phyloP scores from a whole-genome alignment of 2,888 invertebrate genomes.

The Automeris io region DNA sequence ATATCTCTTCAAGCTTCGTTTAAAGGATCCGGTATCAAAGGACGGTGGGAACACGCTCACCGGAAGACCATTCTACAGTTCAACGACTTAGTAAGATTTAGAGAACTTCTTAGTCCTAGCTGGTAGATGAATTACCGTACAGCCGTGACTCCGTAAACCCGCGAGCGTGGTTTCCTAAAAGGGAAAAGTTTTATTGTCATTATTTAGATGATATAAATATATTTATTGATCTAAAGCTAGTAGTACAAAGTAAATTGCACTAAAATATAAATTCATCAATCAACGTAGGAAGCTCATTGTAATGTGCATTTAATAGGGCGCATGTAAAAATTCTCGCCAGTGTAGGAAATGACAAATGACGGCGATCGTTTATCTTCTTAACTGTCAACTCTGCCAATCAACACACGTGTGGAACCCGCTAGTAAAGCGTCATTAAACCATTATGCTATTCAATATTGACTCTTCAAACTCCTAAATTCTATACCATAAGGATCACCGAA shows the following conservation, averaged over 20 bases:
- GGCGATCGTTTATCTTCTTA: constrained; percentile 69
- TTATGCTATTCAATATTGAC: constrained; percentile 13
- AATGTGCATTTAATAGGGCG: constrained; percentile 64
- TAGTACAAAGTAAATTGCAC: background rate
- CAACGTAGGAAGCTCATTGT: constrained; percentile 57
- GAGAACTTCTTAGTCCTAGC: too few species aligned
- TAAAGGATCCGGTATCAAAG: too few species aligned
- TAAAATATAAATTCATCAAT: constrained; percentile 45
- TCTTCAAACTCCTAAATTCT: constrained; percentile 10
- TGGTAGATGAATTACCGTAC: too few species aligned
- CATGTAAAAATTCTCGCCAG: constrained; percentile 52
- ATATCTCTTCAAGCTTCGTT: too few species aligned
- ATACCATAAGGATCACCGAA: constrained; percentile 10
- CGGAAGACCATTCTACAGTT: too few species aligned
- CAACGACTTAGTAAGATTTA: too few species aligned
- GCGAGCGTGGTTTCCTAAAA: too few species aligned
- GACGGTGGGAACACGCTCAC: too few species aligned
- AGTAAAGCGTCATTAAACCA: constrained; percentile 24
- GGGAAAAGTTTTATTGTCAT: too few species aligned
- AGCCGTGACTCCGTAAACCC: too few species aligned
- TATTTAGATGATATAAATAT: too few species aligned
- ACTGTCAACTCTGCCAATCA: constrained; percentile 70
- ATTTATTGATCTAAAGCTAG: constrained; percentile 1
- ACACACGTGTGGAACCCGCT: constrained; percentile 56
- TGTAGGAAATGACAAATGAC: constrained; percentile 66